Evolutionary conservation across 1,140 invertebrate genomes (phyloP).

Genomic region (Drosophila rhopaloa): DNA sequence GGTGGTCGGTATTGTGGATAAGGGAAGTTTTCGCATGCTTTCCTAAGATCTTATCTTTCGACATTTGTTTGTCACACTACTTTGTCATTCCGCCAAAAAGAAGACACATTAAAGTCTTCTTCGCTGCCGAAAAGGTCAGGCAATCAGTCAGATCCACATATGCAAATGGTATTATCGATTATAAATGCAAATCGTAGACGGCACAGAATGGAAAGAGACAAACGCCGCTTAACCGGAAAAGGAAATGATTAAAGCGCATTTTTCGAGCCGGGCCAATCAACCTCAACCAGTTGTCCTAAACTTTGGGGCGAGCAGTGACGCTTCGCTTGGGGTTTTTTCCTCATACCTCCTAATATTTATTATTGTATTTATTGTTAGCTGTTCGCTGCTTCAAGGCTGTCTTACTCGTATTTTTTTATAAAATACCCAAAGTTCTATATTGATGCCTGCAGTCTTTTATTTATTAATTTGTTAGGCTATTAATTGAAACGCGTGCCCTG

Average conservation of each 20-base stretch:
- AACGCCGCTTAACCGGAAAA: constrained; percentile 71
- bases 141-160: constrained; percentile 42
- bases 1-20: too few species aligned
- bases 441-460: constrained; percentile 1
- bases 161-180: constrained; percentile 62
- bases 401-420: background rate
- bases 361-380: constrained; percentile 38
- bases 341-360: constrained; percentile 32
- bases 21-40: constrained; percentile 7
- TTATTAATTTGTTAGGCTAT: constrained; percentile 14
- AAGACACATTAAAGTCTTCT: background rate
- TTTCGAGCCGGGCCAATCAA: constrained; percentile 23
- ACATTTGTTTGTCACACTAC: constrained; percentile 3
- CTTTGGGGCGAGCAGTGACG: constrained; percentile 23
- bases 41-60: constrained; percentile 2
- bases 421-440: constrained; percentile 6
- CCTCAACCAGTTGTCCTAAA: constrained; percentile 25
- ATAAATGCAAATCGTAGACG: constrained; percentile 62
- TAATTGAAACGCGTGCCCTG: constrained; percentile 41
- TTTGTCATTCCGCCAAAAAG: constrained; percentile 2
- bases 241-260: constrained; percentile 72
- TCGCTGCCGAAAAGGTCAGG: constrained; percentile 59
- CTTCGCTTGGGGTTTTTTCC: constrained; percentile 24
- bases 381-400: constrained; percentile 25
- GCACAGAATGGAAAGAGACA: constrained; percentile 27